Evolutionary conservation across 1,140 invertebrate genomes (phyloP).

Genomic region (Hylyphantes graminicola): DNA sequence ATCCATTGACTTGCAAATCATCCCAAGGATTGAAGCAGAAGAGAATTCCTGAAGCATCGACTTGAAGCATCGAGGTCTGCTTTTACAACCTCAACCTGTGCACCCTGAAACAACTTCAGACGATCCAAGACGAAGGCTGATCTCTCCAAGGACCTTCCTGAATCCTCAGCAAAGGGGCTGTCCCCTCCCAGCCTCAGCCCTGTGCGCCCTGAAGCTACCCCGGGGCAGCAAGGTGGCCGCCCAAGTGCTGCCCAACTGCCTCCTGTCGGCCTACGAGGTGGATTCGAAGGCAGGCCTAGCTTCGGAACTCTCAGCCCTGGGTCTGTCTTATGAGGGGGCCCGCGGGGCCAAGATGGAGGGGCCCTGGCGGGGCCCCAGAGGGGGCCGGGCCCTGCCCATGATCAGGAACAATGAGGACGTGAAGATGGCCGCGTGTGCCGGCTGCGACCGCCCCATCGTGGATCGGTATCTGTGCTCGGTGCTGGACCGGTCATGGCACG

Average conservation of each 20-base stretch:
- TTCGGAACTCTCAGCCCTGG: slow-evolving; percentile 49
- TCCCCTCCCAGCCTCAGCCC: too few species aligned
- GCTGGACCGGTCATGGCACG: slow-evolving; percentile 95
- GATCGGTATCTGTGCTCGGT: slow-evolving; percentile 98
- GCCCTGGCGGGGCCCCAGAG: slow-evolving; percentile 29
- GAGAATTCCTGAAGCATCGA: too few species aligned
- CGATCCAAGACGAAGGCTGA: too few species aligned
- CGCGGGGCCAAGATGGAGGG: slow-evolving; percentile 49
- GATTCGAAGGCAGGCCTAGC: slow-evolving; percentile 36
- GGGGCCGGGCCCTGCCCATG: slow-evolving; percentile 45
- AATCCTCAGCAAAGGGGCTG: too few species aligned
- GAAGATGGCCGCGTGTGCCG: slow-evolving; percentile 88
- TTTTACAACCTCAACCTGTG: too few species aligned
- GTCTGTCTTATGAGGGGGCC: slow-evolving; percentile 50
- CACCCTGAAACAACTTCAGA: too few species aligned
- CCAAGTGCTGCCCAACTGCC: slow-evolving; percentile 24
- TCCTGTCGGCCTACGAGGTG: slow-evolving; percentile 9
- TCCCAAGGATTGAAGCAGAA: too few species aligned
- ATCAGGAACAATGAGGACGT: slow-evolving; percentile 62
- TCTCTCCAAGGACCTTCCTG: too few species aligned
- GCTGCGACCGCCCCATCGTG: slow-evolving; percentile 96
- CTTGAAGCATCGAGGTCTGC: too few species aligned
- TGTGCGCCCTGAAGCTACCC: too few species aligned
- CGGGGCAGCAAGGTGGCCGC: slow-evolving; percentile 9
- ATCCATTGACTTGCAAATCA: too few species aligned